phyloP scores from a whole-genome alignment of 2,113 vertebrate species.

The Parus major region DNA sequence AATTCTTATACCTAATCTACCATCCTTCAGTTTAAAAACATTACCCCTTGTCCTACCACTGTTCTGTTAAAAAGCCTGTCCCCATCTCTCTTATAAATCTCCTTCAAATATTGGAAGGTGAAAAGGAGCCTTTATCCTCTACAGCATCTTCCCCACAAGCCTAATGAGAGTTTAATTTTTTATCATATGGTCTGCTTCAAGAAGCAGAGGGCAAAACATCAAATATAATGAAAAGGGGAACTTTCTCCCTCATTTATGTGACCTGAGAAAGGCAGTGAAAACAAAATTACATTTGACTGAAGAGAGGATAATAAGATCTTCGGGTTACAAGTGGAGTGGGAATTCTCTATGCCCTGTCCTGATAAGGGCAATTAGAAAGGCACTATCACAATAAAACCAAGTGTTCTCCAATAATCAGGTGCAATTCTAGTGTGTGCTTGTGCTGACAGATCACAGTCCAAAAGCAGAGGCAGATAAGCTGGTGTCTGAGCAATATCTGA shows the following conservation, averaged over 20 bases:
- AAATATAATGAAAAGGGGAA: conserved; percentile 17
- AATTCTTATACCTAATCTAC: not conserved
- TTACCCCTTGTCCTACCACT: rapidly evolving
- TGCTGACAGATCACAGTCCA: not conserved
- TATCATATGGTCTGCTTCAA: not conserved
- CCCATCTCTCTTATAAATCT: not conserved
- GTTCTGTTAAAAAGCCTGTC: not conserved
- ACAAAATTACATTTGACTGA: conserved; percentile 54
- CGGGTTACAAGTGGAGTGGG: conserved; percentile 19
- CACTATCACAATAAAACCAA: conserved; percentile 58
- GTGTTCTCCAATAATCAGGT: conserved; percentile 35
- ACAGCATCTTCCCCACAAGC: not conserved
- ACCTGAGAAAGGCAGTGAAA: conserved; percentile 39
- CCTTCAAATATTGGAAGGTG: not conserved
- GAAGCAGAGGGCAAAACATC: not conserved
- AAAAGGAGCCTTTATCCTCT: not conserved
- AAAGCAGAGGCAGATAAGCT: not conserved
- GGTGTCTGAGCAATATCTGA: not conserved
- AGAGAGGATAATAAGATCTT: conserved; percentile 59
- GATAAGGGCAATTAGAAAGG: conserved; percentile 64
- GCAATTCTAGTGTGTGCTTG: not conserved
- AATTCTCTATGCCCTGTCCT: conserved; percentile 53
- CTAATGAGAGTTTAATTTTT: not conserved
- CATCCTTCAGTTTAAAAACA: not conserved
- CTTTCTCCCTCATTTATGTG: conserved; percentile 30